Conservation (phyloP, 2,888 invertebrate species). For the Ichneumoninae sp. region DNA sequence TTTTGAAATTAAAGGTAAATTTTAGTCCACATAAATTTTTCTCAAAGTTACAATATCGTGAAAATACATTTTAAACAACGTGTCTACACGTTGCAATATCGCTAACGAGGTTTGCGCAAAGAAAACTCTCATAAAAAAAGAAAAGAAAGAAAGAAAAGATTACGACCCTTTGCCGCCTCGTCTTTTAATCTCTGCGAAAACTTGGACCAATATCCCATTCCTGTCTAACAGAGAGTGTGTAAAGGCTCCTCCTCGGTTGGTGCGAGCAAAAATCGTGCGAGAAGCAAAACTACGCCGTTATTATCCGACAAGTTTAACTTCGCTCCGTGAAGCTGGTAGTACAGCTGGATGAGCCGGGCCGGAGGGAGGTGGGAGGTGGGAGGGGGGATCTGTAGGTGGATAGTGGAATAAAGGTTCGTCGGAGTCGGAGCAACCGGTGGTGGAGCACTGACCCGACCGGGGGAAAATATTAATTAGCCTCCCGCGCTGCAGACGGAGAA, state of each 20-base stretch:
- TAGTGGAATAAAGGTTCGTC: constrained; percentile 30
- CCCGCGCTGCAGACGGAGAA: constrained; percentile 34
- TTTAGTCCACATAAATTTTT: neutral
- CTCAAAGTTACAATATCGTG: neutral
- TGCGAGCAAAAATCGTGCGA: constrained; percentile 16
- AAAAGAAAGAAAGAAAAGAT: constrained; percentile 1
- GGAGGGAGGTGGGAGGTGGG: neutral
- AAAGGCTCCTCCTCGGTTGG: neutral
- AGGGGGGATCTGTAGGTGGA: constrained; percentile 51
- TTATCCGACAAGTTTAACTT: constrained; percentile 61
- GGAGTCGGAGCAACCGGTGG: constrained; percentile 72
- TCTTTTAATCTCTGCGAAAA: constrained; percentile 59
- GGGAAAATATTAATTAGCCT: constrained; percentile 74
- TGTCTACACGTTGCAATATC: constrained; percentile 2
- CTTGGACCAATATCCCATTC: constrained; percentile 55
- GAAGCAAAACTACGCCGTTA: constrained; percentile 37
- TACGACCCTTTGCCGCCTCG: constrained; percentile 22
- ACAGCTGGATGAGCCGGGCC: neutral
- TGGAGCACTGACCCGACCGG: constrained; percentile 58
- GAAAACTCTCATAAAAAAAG: neutral
- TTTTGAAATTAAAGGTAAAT: no score
- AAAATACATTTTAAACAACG: neutral
- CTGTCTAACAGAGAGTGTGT: neutral
- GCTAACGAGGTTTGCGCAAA: neutral
- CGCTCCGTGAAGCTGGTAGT: constrained; percentile 26